These are phyloP conservation scores for Drosophila funebris DNA, from an alignment of 1,140 invertebrate genomes.

Conservation along the genomic window DNA sequence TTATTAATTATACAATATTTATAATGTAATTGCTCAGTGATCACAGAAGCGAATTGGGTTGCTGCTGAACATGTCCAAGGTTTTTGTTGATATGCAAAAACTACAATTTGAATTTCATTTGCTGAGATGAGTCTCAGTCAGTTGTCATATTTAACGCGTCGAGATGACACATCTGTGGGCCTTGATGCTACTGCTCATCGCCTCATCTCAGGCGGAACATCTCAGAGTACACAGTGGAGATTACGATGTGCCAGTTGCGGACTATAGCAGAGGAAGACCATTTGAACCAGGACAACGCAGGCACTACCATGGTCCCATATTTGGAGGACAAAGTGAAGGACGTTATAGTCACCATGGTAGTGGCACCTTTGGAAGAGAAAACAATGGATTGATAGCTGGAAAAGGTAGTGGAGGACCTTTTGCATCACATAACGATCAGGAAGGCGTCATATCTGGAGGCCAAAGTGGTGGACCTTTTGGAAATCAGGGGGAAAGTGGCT, in stretches of 20 bases:
- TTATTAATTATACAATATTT: no score
- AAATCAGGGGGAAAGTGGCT: no score
- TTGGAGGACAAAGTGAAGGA: not conserved
- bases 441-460: not conserved
- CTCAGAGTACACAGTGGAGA: not conserved
- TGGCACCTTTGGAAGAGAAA: not conserved
- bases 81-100: slow-evolving; percentile 14
- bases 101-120: not conserved
- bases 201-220: not conserved
- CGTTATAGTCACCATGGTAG: not conserved
- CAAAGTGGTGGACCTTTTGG: slow-evolving; percentile 4
- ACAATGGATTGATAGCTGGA: not conserved
- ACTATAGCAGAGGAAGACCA: not conserved
- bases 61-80: slow-evolving; percentile 10
- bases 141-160: slow-evolving; percentile 3
- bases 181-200: slow-evolving; percentile 1
- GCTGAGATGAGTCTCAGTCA: not conserved
- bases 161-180: slow-evolving; percentile 22
- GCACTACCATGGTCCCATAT: no score
- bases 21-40: no score
- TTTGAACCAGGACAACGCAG: not conserved
- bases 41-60: no score
- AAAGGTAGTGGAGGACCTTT: slow-evolving; percentile 7
- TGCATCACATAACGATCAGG: not conserved
- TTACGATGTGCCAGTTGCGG: not conserved